These are phyloP conservation scores for Tinea pellionella DNA, from an alignment of 2,888 invertebrate genomes.

Conservation along the genomic window DNA sequence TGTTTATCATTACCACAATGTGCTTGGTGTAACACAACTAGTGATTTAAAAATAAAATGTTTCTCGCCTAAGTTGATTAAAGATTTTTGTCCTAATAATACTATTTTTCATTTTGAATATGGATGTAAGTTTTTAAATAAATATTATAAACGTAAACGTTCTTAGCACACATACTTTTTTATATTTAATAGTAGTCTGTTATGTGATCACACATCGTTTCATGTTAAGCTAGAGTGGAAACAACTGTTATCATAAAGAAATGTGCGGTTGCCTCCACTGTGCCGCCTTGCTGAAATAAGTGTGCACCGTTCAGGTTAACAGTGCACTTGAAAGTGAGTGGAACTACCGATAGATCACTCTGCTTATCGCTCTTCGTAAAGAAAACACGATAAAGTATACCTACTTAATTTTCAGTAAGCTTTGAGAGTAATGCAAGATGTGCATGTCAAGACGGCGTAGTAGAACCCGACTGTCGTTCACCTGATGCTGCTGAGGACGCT, in stretches of 20 bases:
- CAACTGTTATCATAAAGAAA: too few species aligned
- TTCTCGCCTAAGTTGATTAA: conserved; percentile 35
- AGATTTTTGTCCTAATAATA: conserved; percentile 36
- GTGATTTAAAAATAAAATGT: conserved; percentile 31
- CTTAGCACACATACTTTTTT: too few species aligned
- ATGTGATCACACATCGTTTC: too few species aligned
- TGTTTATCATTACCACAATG: conserved; percentile 49
- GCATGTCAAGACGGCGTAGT: conserved; percentile 34
- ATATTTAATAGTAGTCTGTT: too few species aligned
- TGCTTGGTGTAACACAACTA: conserved; percentile 42
- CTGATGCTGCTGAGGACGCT: conserved; percentile 27
- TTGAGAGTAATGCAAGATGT: conserved; percentile 45
- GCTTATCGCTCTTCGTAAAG: too few species aligned
- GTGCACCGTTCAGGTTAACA: too few species aligned
- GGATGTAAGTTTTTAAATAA: conserved; percentile 27
- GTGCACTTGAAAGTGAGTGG: too few species aligned
- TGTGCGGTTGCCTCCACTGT: too few species aligned
- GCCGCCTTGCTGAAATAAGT: too few species aligned
- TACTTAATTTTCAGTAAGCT: conserved; percentile 33
- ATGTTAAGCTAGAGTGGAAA: too few species aligned
- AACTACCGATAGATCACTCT: too few species aligned
- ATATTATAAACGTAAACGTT: too few species aligned
- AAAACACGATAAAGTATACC: background rate
- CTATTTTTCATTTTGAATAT: conserved; percentile 34
- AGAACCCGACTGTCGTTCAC: conserved; percentile 36